Base-by-base conservation (phyloP, 2,797 vertebrate genomes). In the Salarias fasciatus region DNA sequence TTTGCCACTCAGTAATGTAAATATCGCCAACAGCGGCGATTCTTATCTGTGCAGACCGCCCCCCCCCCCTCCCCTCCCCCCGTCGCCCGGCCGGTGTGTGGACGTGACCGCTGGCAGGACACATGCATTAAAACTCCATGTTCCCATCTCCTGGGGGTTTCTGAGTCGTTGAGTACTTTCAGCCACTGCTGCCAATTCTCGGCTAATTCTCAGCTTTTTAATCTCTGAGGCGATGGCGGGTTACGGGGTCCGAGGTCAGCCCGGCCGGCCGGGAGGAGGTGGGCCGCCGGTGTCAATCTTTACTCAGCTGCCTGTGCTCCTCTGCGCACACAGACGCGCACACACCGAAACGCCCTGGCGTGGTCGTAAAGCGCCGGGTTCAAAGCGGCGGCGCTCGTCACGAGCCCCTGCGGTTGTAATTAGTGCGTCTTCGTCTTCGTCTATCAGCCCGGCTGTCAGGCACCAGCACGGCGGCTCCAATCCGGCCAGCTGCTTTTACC, bases 1-100 rank as follows among this genome's bases (percentile, higher is more conserved):
- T 72, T 73, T 58, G 63, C 52, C 55, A 48, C 53, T 42, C 29
- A 63, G 49, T 60, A 44, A 75, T 63, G 64, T 86, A 72, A 83
- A 86, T 57, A 77, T 58, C 38, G 9, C 12, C 11, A 30, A 0
- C 18, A 68, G 12, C 35, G 53, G 43, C 11, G 7, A 36, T 48
- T 13, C 36, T 48, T 46, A 60, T 53, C 28, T n/a, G n/a, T n/a
- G n/a, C n/a, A n/a, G n/a, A n/a, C n/a, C n/a, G n/a, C n/a, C n/a
- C n/a, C n/a, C n/a, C n/a, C n/a, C n/a, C n/a, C n/a, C n/a, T n/a
- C n/a, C n/a, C n/a, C n/a, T n/a, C n/a, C n/a, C n/a, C n/a, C n/a
- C n/a, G n/a, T n/a, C n/a, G n/a, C n/a, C n/a, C n/a, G n/a, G n/a
- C n/a, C 3, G 3, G n/a, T 50, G n/a, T 1, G 8, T 12, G 8